A percentile compares a stretch with the other conserved stretches of the same genome.
phyloP scores from a whole-genome alignment of 2,797 vertebrate genomes.

The Pangasius krempfi region DNA sequence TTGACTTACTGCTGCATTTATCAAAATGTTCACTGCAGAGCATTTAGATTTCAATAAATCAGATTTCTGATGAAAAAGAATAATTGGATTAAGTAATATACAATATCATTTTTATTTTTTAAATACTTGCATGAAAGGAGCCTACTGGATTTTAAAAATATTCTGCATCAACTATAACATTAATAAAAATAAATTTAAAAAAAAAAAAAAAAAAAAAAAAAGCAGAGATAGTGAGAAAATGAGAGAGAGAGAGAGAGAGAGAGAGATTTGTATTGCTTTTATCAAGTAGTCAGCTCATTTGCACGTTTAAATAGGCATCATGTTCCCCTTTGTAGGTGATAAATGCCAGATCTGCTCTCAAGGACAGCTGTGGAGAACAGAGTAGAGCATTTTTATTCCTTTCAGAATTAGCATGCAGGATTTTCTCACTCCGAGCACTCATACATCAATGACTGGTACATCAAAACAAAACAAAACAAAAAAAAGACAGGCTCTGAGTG shows the following conservation, averaged over 20 bases:
- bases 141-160: not conserved
- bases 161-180: not conserved
- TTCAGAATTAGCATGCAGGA: conserved; percentile 2
- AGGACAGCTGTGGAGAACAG: not conserved
- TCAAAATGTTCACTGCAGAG: not conserved
- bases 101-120: not conserved
- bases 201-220: no score
- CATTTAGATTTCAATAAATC: not conserved
- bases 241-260: no score
- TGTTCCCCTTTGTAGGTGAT: conserved; percentile 16
- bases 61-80: not conserved
- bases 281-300: conserved; percentile 5
- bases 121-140: not conserved
- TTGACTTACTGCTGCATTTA: not conserved
- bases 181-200: not conserved
- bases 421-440: not conserved
- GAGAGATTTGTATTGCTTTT: not conserved
- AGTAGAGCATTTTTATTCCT: not conserved
- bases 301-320: conserved; percentile 27
- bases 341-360: conserved; percentile 28
- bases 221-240: not conserved
- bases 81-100: not conserved
- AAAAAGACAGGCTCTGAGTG: conserved; percentile 23
- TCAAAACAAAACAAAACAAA: not conserved
- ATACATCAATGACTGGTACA: not conserved